Evolutionary conservation across 2,113 vertebrate species (phyloP).

Genomic region (Forbesichthys agassizii): DNA sequence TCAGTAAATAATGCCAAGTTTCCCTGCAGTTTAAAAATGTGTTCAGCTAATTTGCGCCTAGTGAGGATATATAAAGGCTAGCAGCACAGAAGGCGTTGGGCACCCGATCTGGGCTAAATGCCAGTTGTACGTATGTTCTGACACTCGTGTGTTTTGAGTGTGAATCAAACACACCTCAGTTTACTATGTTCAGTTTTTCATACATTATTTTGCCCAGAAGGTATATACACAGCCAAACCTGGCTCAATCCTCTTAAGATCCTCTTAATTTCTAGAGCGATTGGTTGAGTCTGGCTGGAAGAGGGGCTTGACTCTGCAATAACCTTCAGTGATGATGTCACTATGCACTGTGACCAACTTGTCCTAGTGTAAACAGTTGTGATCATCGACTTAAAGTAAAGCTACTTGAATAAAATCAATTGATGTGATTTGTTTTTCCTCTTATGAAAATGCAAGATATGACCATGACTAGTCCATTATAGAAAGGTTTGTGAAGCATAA

Average conservation of each 20-base stretch:
- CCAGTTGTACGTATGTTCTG: no score
- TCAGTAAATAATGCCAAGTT: neutral
- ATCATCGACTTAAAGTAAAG: no score
- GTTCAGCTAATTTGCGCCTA: no score
- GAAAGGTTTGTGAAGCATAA: no score
- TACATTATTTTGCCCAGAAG: conserved; percentile 22
- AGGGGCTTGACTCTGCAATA: neutral
- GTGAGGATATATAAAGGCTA: no score
- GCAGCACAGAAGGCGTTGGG: no score
- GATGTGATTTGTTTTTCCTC: no score
- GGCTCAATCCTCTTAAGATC: conserved; percentile 41
- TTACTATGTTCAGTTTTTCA: neutral
- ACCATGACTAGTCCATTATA: no score
- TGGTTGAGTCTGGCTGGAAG: conserved; percentile 2
- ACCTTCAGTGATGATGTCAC: neutral
- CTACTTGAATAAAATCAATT: no score
- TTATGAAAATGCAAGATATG: no score
- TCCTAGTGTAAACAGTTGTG: neutral
- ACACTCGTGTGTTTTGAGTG: neutral
- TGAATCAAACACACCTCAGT: neutral
- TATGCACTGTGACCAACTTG: neutral
- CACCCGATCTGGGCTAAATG: no score
- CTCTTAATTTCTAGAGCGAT: conserved; percentile 16
- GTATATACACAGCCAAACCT: conserved; percentile 2
- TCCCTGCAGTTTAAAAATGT: no score